Percentiles rank a stretch among this genome's conserved stretches.
Evolutionary conservation across 2,797 vertebrate genomes (phyloP).

Genomic region (Chrysolophus pictus): DNA sequence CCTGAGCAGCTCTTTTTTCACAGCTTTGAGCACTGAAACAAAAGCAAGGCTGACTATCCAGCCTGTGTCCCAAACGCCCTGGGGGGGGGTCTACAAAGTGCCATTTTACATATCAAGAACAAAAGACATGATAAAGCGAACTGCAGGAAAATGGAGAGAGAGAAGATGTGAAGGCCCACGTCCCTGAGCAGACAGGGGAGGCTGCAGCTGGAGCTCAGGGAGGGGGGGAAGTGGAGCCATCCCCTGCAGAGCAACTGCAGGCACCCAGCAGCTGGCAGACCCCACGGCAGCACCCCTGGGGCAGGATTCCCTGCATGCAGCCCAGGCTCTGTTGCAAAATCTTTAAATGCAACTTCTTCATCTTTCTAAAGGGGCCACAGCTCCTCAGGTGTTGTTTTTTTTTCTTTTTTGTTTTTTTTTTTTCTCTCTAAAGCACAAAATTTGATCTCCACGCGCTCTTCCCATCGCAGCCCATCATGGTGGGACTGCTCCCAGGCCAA

Average conservation of each 20-base stretch:
- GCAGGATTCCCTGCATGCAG: too few species aligned
- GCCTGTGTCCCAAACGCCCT: background rate
- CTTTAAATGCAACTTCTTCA: background rate
- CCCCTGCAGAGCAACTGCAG: background rate
- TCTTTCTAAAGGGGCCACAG: background rate
- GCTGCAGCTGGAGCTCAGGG: background rate
- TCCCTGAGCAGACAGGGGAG: background rate
- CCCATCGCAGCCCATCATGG: fast-evolving
- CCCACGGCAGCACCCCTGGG: background rate
- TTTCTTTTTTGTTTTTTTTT: background rate
- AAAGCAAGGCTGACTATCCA: background rate
- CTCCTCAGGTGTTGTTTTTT: background rate
- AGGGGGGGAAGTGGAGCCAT: background rate
- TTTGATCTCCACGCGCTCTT: background rate
- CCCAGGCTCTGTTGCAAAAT: background rate
- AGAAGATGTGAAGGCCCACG: background rate
- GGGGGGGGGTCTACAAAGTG: background rate
- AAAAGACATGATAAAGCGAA: background rate
- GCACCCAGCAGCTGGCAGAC: background rate
- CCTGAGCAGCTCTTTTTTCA: background rate
- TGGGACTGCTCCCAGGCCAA: background rate
- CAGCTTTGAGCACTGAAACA: background rate
- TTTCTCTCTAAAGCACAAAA: background rate
- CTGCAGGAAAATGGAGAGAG: background rate
- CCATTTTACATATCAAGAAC: background rate